A percentile compares a stretch with the other conserved stretches of the same genome.
These are phyloP conservation scores for Pagrus major DNA, from an alignment of 2,113 vertebrate species.

Conservation along the genomic window DNA sequence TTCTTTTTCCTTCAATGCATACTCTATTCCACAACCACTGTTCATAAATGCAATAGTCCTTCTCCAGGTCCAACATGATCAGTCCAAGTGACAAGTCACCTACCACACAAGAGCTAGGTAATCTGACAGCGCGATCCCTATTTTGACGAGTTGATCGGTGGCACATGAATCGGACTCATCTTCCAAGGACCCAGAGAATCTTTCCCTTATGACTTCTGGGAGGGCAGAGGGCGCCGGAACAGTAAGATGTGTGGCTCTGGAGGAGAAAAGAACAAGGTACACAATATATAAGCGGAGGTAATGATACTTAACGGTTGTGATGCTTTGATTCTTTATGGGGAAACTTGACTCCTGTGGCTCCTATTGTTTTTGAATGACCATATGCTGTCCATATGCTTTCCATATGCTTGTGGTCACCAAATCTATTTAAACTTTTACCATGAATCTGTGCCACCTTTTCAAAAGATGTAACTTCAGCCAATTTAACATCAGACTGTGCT, in stretches of 20 bases:
- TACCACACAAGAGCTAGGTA: constrained; percentile 30
- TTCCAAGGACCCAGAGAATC: constrained; percentile 43
- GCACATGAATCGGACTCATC: constrained; percentile 39
- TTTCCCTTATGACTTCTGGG: constrained; percentile 62
- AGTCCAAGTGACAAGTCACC: constrained; percentile 31
- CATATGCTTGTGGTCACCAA: constrained; percentile 29
- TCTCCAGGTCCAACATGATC: constrained; percentile 64
- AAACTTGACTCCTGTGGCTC: not conserved
- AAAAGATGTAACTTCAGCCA: not conserved
- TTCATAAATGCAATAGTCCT: constrained; percentile 60
- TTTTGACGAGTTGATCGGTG: constrained; percentile 33
- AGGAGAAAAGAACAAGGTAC: not conserved
- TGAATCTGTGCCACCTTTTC: not conserved
- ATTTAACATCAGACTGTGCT: not conserved
- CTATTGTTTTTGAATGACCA: not conserved
- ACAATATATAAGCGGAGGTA: constrained; percentile 15
- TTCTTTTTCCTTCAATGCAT: constrained; percentile 28
- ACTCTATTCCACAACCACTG: constrained; percentile 55
- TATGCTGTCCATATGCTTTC: constrained; percentile 30
- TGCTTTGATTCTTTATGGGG: not conserved
- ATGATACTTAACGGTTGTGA: not conserved
- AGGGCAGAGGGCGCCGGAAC: constrained; percentile 81
- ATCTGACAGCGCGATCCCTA: constrained; percentile 29
- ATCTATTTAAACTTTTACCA: not conserved
- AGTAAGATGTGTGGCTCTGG: constrained; percentile 87